Evolutionary conservation across 2,113 vertebrate species (phyloP), one percentile per base, ranked within the genome.

Genomic region (Bombycilla garrulus): DNA sequence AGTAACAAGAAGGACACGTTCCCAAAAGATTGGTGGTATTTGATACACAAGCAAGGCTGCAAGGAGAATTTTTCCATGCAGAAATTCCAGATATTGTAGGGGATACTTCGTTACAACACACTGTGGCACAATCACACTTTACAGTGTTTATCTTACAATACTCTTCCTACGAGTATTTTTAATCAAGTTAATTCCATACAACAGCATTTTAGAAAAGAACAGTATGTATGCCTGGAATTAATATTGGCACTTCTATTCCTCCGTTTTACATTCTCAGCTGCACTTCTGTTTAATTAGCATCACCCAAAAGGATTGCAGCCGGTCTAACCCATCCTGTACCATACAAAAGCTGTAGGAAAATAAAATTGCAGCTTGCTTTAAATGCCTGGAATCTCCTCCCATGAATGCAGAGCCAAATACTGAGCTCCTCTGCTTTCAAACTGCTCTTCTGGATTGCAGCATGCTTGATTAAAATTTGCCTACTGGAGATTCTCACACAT

Each of bases 381-480:
- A 86, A 92, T 25, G 79, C 67, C 79, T 95, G 92, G 38, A 88
- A 90, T 88, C 85, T 92, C 79, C 79, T 95, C 72, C 64, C 44
- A 76, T 74, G 69, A 86, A 79, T 2, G 3, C 85, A 67, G 69
- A 78, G 85, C 90, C 92, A 97, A 96, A 90, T 47, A 36, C 56
- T 44, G 50, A 88, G 72, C 64, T 70, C 45, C 58, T 38, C 78
- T 78, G 79, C 56, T 86, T 86, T 93, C 88, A 92, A 94, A 92
- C 92, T 81, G 86, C 95, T 86, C 60, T 83, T 92, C 86, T 80
- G 45, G 94, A 95, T 64, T 77, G 54, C 88, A 56, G 38, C 0
- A 6, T 48, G 64, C 77, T 90, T 96, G 93, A 96, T 95, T 94
- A 96, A 94, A 95, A 93, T 92, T 73, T 90, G 86, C 70, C 85